These are phyloP conservation scores for Trichogramma pretiosum DNA, from an alignment of 1,140 invertebrate genomes.

Conservation along the genomic window DNA sequence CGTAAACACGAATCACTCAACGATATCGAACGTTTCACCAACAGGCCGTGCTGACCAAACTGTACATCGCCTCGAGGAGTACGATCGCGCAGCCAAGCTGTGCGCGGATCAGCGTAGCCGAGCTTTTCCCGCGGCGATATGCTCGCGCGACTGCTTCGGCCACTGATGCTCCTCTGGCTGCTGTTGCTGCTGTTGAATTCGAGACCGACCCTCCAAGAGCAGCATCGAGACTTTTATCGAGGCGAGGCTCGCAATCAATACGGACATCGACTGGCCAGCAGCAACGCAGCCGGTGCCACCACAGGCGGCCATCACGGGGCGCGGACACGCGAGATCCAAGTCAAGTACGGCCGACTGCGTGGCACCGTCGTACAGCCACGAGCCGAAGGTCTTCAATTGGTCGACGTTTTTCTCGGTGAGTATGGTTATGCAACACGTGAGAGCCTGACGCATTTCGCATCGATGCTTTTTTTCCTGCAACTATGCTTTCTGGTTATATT, in stretches of 20 bases:
- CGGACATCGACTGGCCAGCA: slow-evolving; percentile 18
- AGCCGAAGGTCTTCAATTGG: slow-evolving; percentile 30
- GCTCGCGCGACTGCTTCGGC: too few relatives aligned
- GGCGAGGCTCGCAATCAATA: slow-evolving; percentile 29
- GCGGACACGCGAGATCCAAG: slow-evolving; percentile 32
- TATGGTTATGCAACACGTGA: slow-evolving; percentile 1
- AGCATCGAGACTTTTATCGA: slow-evolving; percentile 30
- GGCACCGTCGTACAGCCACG: slow-evolving; percentile 33
- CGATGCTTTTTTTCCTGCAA: too few relatives aligned
- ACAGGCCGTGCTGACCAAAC: too few relatives aligned
- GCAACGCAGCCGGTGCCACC: neutral
- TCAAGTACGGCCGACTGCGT: slow-evolving; percentile 36
- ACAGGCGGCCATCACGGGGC: slow-evolving; percentile 11
- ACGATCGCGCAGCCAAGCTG: too few relatives aligned
- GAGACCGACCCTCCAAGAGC: too few relatives aligned
- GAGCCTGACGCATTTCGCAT: too few relatives aligned
- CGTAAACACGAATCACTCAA: too few relatives aligned
- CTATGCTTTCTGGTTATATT: too few relatives aligned
- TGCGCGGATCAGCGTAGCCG: too few relatives aligned
- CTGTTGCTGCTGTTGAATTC: slow-evolving; percentile 33
- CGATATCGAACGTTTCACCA: too few relatives aligned
- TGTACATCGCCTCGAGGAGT: too few relatives aligned
- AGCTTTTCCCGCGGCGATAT: too few relatives aligned
- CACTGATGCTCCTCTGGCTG: slow-evolving; percentile 31
- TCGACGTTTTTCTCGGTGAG: slow-evolving; percentile 41